These are phyloP conservation scores for Diarsia mendica DNA, from an alignment of 2,888 invertebrate species.

Conservation along the genomic window DNA sequence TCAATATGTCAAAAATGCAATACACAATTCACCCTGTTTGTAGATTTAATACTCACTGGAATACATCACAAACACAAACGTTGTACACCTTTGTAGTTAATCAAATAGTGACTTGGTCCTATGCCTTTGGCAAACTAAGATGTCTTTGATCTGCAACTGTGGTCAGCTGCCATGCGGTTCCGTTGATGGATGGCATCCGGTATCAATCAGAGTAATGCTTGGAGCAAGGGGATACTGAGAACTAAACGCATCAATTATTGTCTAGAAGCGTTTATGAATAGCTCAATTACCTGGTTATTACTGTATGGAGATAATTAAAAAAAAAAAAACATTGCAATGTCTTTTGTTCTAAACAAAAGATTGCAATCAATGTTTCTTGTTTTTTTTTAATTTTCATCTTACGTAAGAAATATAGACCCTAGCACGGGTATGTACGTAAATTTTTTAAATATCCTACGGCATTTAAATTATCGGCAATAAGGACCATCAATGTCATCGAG, in stretches of 20 bases:
- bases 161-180: neutral
- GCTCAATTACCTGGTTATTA: neutral
- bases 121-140: neutral
- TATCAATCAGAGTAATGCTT: slow-evolving; percentile 3
- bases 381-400: too few species aligned
- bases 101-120: neutral
- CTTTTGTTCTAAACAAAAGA: too few species aligned
- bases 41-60: neutral
- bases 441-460: neutral
- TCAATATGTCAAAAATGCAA: neutral
- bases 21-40: neutral
- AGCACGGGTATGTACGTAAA: too few species aligned
- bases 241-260: neutral
- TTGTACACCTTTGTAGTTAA: neutral
- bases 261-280: neutral
- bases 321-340: too few species aligned
- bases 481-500: neutral
- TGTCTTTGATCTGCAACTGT: slow-evolving; percentile 20
- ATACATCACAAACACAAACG: neutral
- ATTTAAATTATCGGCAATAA: neutral
- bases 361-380: too few species aligned
- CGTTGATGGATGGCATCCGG: slow-evolving; percentile 9
- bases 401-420: too few species aligned
- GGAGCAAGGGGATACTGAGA: slow-evolving; percentile 3
- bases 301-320: too few species aligned